Conservation (phyloP, 2,888 invertebrate species). For the Ditylenchus weischeri region DNA sequence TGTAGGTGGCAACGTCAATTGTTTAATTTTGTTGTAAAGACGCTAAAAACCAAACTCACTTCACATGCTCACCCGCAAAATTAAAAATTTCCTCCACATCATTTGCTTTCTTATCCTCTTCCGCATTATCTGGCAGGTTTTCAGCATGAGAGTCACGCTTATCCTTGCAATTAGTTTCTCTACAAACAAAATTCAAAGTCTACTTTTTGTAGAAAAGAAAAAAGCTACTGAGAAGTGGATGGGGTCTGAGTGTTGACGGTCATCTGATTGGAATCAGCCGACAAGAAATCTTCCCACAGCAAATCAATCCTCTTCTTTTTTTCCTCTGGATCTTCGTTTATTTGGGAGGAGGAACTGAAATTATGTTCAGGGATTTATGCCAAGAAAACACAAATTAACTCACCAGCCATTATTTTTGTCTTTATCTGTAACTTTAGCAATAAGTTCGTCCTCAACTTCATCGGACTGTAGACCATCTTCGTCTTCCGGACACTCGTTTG, state of each 20-base stretch:
- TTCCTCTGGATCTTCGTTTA: constrained; percentile 1
- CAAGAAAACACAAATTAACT: too few species aligned
- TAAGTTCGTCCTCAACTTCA: constrained; percentile 18
- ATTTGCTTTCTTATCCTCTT: too few species aligned
- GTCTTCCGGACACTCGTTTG: constrained; percentile 21
- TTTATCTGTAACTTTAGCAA: constrained; percentile 22
- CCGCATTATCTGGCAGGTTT: not conserved
- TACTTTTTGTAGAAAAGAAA: not conserved
- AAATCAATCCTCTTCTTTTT: constrained; percentile 20
- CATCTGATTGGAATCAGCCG: constrained; percentile 4
- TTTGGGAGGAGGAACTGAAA: too few species aligned
- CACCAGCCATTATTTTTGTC: constrained; percentile 1
- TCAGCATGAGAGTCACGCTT: not conserved
- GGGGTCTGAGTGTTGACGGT: not conserved
- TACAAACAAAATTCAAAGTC: not conserved
- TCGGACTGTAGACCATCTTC: constrained; percentile 12
- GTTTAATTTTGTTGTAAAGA: too few species aligned
- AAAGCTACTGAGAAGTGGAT: constrained; percentile 10
- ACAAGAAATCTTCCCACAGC: constrained; percentile 31
- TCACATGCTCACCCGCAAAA: constrained; percentile 82
- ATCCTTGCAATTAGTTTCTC: not conserved
- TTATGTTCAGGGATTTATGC: too few species aligned
- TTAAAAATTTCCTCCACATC: constrained; percentile 66
- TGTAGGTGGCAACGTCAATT: too few species aligned
- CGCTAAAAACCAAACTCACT: constrained; percentile 57